Conservation (phyloP, 2,888 invertebrate species). For the Polyploca ridens region DNA sequence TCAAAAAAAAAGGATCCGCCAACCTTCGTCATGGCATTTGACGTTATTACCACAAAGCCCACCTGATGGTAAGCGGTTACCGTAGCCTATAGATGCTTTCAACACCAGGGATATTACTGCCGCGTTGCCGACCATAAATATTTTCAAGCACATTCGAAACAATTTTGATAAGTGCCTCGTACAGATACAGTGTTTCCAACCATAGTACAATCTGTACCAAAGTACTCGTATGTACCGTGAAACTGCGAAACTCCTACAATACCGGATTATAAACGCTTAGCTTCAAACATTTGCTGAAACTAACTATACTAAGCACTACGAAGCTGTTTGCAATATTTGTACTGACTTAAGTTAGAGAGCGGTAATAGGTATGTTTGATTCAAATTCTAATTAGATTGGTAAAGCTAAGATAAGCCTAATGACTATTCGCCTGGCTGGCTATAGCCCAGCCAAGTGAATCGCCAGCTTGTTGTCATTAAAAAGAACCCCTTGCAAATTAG, state of each 20-base stretch:
- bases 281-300: conserved; percentile 22
- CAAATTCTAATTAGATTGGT: not conserved
- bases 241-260: conserved; percentile 12
- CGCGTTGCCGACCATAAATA: too few relatives aligned
- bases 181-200: not conserved
- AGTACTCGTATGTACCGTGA: not conserved
- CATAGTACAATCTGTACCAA: not conserved
- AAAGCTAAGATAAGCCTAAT: not conserved
- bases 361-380: not conserved
- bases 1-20: too few relatives aligned
- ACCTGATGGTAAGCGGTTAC: too few relatives aligned
- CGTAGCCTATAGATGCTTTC: too few relatives aligned
- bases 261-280: conserved; percentile 20
- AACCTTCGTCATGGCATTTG: too few relatives aligned
- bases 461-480: too few relatives aligned
- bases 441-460: too few relatives aligned
- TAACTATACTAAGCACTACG: conserved; percentile 20
- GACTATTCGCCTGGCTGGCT: too few relatives aligned
- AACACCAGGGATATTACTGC: too few relatives aligned
- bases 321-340: conserved; percentile 11
- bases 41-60: too few relatives aligned
- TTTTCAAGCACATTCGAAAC: too few relatives aligned
- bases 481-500: too few relatives aligned
- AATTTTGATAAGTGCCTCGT: not conserved
- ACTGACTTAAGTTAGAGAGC: not conserved